phyloP scores from a whole-genome alignment of 1,140 invertebrate species.

The Leptopilina clavipes region DNA sequence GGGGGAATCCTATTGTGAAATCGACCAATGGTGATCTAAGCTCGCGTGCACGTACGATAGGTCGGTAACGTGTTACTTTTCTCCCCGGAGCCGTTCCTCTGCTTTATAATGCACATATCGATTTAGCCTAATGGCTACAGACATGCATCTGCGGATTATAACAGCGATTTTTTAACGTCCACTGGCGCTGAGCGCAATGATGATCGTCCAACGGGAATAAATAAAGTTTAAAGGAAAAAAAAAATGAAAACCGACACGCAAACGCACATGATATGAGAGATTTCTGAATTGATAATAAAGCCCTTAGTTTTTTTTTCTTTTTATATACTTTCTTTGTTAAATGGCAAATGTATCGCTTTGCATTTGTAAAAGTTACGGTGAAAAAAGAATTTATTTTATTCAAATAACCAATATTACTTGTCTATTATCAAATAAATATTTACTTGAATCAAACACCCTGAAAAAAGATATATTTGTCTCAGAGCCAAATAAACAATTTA shows the following conservation, averaged over 20 bases:
- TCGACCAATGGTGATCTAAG: conserved; percentile 62
- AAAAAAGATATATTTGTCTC: too few relatives aligned
- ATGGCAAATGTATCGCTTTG: too few relatives aligned
- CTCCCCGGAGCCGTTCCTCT: conserved; percentile 42
- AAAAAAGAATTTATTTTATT: too few relatives aligned
- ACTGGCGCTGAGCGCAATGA: conserved; percentile 13
- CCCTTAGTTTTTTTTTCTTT: neutral
- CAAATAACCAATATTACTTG: too few relatives aligned
- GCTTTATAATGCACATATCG: conserved; percentile 65
- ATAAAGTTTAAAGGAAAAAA: conserved; percentile 35
- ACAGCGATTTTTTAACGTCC: conserved; percentile 30
- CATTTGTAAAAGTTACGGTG: too few relatives aligned
- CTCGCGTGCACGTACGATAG: conserved; percentile 53
- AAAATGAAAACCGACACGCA: neutral
- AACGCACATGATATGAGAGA: conserved; percentile 29
- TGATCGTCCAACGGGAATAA: neutral
- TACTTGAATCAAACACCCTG: too few relatives aligned
- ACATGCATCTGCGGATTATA: conserved; percentile 63
- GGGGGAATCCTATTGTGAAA: conserved; percentile 69
- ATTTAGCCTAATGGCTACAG: conserved; percentile 63
- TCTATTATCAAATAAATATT: too few relatives aligned
- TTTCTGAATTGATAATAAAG: conserved; percentile 44
- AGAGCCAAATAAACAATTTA: too few relatives aligned
- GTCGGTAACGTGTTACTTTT: conserved; percentile 53
- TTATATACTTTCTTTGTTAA: too few relatives aligned